Percentiles rank a stretch among this genome's conserved stretches.
Evolutionary conservation across 2,888 invertebrate species (phyloP).

Genomic region (Nymphalis polychloros): DNA sequence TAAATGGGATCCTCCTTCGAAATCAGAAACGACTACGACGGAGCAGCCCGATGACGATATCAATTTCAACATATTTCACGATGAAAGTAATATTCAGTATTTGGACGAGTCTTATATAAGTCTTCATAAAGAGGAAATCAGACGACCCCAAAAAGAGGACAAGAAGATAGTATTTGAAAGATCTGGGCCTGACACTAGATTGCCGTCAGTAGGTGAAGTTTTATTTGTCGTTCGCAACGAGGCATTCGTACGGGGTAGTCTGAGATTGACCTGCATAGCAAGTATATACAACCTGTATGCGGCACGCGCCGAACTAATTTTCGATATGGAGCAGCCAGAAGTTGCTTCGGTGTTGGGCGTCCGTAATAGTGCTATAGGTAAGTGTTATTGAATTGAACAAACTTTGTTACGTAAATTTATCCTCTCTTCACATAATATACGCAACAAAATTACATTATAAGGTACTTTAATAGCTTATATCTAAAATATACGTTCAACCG

Average conservation of each 20-base stretch:
- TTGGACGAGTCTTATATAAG: constrained; percentile 75
- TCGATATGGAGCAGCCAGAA: constrained; percentile 88
- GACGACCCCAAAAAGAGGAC: constrained; percentile 67
- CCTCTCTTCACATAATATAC: constrained; percentile 2
- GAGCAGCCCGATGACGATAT: constrained; percentile 68
- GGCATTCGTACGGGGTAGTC: constrained; percentile 84
- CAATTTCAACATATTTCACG: constrained; percentile 72
- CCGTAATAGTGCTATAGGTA: constrained; percentile 82
- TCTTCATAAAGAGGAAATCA: constrained; percentile 74
- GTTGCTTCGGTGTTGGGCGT: constrained; percentile 88
- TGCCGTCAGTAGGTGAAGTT: constrained; percentile 74
- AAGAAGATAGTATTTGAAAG: constrained; percentile 65
- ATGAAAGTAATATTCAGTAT: constrained; percentile 73
- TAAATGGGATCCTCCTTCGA: constrained; percentile 74
- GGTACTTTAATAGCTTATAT: background rate
- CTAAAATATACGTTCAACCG: background rate
- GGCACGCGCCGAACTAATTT: constrained; percentile 82
- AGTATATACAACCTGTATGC: constrained; percentile 86
- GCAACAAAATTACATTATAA: constrained; percentile 18
- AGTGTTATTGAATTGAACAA: constrained; percentile 47
- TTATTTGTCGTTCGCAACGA: constrained; percentile 84
- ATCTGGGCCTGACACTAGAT: constrained; percentile 68
- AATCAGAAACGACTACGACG: constrained; percentile 70
- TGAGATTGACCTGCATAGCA: constrained; percentile 85
- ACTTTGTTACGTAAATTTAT: constrained; percentile 26